phyloP scores from a whole-genome alignment of 37 sponge, comb jelly and placozoan species.

The Theonella swinhoei region DNA sequence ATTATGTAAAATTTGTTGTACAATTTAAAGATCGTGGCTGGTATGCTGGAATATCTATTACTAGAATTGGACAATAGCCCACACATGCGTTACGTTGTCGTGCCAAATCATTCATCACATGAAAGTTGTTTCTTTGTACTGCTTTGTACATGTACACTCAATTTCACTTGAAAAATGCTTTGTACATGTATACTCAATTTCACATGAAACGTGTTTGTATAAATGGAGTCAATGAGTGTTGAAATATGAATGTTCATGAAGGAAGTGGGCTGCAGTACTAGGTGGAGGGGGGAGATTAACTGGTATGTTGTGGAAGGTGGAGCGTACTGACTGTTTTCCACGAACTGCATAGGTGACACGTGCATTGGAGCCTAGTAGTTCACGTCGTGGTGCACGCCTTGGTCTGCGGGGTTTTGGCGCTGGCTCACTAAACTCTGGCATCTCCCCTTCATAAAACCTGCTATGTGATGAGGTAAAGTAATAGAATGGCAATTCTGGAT shows the following conservation, averaged over 20 bases:
- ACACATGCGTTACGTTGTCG: no score
- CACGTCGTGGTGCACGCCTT: constrained; percentile 7
- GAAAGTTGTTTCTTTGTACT: no score
- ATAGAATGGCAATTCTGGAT: constrained; percentile 16
- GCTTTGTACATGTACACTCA: no score
- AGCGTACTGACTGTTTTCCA: neutral
- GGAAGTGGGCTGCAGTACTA: no score
- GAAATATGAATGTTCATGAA: no score
- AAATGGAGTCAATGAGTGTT: no score
- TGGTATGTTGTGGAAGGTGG: constrained; percentile 21
- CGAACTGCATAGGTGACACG: constrained; percentile 5
- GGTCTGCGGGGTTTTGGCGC: neutral
- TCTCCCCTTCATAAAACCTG: constrained; percentile 11
- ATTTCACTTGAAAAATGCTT: no score
- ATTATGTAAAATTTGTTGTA: constrained; percentile 17
- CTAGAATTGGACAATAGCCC: no score
- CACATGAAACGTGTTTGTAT: no score
- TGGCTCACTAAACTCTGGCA: neutral
- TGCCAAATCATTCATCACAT: neutral
- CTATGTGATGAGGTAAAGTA: neutral
- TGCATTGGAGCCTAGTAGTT: neutral
- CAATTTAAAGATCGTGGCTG: no score
- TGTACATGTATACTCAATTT: no score
- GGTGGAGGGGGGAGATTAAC: constrained; percentile 13
- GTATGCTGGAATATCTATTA: no score